Percentiles rank a stretch among this genome's conserved stretches.
phyloP scores from a whole-genome alignment of 2,888 invertebrate species.

The Lamellibrachia satsuma region DNA sequence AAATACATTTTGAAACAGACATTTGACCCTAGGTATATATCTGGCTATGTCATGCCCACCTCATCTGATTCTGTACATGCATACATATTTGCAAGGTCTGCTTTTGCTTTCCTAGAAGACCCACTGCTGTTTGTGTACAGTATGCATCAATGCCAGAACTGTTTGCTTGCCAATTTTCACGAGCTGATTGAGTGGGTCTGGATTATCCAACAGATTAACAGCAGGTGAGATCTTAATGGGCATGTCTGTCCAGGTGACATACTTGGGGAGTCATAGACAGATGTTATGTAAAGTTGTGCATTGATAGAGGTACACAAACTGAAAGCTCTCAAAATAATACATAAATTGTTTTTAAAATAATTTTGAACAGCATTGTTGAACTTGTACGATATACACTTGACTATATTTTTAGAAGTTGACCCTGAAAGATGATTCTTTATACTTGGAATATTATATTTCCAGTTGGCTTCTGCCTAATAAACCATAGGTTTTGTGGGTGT shows the following conservation, averaged over 20 bases:
- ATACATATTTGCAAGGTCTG: not conserved
- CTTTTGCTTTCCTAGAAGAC: not conserved
- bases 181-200: not conserved
- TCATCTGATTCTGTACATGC: not conserved
- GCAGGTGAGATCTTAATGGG: constrained; percentile 1
- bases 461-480: too few relatives aligned
- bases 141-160: not conserved
- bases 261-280: not conserved
- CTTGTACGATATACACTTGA: too few relatives aligned
- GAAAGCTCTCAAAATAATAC: not conserved
- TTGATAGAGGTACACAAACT: not conserved
- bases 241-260: not conserved
- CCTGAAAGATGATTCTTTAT: too few relatives aligned
- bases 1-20: not conserved
- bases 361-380: not conserved
- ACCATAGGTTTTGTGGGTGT: too few relatives aligned
- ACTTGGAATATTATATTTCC: too few relatives aligned
- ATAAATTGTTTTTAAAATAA: not conserved
- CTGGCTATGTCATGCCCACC: not conserved
- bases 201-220: not conserved
- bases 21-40: not conserved
- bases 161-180: constrained; percentile 6
- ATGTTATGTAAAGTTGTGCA: not conserved
- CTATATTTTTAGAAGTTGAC: too few relatives aligned
- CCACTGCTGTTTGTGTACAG: not conserved